These are phyloP conservation scores for Alethe castanea DNA, from an alignment of 2,113 vertebrate genomes.

Conservation along the genomic window DNA sequence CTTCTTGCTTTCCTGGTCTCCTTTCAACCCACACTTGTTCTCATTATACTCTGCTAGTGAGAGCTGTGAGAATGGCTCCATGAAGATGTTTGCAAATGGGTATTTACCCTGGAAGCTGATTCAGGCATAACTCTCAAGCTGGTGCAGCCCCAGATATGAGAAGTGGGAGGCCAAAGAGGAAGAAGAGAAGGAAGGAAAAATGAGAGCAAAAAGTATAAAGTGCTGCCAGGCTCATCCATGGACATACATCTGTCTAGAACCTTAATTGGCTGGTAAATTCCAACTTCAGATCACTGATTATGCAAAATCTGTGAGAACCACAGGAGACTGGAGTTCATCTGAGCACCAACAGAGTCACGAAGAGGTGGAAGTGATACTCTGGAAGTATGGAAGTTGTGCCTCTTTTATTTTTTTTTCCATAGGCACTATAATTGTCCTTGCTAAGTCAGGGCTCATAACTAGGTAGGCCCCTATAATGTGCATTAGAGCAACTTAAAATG, in stretches of 20 bases:
- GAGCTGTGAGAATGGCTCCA: not conserved
- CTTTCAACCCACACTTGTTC: not conserved
- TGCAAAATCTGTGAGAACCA: not conserved
- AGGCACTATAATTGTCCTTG: not conserved
- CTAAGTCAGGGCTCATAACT: not conserved
- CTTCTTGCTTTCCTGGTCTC: not conserved
- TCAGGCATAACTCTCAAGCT: not conserved
- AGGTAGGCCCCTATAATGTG: not conserved
- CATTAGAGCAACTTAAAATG: not conserved
- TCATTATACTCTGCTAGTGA: not conserved
- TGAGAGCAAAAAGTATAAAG: not conserved
- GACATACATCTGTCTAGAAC: not conserved
- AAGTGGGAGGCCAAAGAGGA: not conserved
- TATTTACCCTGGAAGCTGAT: not conserved
- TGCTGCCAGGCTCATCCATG: not conserved
- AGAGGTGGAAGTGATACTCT: not conserved
- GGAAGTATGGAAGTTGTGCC: not conserved
- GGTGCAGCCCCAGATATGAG: not conserved
- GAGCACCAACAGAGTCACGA: not conserved
- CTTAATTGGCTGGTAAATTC: not conserved
- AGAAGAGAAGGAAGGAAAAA: not conserved
- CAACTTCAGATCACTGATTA: not conserved
- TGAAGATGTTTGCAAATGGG: not conserved
- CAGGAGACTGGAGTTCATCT: not conserved
- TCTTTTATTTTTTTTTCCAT: not conserved